Conservation (phyloP, 2,113 vertebrate genomes). For the Paramisgurnus dabryanus region DNA sequence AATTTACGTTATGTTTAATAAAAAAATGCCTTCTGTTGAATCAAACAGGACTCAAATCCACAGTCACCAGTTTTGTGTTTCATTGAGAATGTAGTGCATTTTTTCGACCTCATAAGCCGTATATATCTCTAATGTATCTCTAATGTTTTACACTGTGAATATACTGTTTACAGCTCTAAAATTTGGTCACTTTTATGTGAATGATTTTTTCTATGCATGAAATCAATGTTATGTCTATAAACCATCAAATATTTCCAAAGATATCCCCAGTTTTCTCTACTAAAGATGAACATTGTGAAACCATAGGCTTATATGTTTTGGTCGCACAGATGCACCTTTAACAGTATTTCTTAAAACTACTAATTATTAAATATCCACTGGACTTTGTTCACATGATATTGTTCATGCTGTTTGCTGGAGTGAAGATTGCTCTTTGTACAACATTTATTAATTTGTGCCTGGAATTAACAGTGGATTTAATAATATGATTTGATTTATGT, state of each 20-base stretch:
- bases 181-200: neutral
- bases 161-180: neutral
- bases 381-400: neutral
- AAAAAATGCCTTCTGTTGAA: neutral
- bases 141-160: constrained; percentile 51
- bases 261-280: neutral
- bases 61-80: neutral
- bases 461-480: constrained; percentile 42
- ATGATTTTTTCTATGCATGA: constrained; percentile 30
- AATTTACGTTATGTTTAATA: neutral
- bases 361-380: neutral
- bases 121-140: constrained; percentile 7
- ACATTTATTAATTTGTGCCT: constrained; percentile 50
- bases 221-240: constrained; percentile 16
- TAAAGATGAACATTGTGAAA: constrained; percentile 19
- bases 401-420: constrained; percentile 12
- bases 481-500: constrained; percentile 44
- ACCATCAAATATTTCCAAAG: constrained; percentile 44
- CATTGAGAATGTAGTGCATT: neutral
- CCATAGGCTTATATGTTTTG: constrained; percentile 10
- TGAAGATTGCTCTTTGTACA: constrained; percentile 46
- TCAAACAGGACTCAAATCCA: neutral
- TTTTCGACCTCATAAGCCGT: neutral
- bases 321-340: constrained; percentile 46
- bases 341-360: constrained; percentile 45